Evolutionary conservation across 2,113 vertebrate species (phyloP).

Genomic region (Columba janthina): DNA sequence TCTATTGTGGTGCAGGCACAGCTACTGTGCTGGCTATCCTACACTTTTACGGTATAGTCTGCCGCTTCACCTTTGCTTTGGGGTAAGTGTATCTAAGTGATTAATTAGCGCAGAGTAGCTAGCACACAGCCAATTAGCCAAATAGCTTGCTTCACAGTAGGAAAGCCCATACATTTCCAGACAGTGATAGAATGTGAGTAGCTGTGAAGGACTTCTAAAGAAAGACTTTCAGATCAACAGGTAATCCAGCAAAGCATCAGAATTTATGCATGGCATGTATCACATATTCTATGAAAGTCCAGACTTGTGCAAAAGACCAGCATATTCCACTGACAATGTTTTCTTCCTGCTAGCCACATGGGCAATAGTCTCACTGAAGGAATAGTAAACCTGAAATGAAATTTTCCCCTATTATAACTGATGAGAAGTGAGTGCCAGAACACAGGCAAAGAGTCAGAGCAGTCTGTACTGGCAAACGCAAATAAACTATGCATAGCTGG

Average conservation of each 20-base stretch:
- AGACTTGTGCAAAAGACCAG: not conserved
- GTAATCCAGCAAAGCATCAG: not conserved
- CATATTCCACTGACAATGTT: not conserved
- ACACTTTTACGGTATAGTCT: not conserved
- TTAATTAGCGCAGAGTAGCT: not conserved
- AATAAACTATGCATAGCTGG: not conserved
- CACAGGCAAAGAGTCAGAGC: not conserved
- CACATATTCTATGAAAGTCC: not conserved
- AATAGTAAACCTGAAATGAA: not conserved
- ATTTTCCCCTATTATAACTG: not conserved
- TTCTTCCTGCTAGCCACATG: not conserved
- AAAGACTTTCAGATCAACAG: not conserved
- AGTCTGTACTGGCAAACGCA: not conserved
- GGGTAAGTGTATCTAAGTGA: fast-evolving
- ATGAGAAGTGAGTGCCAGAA: not conserved
- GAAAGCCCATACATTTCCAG: not conserved
- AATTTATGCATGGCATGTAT: fast-evolving
- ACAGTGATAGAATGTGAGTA: not conserved
- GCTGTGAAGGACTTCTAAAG: not conserved
- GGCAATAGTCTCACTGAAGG: not conserved
- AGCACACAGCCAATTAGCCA: not conserved
- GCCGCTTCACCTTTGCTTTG: not conserved
- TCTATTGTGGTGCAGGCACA: not conserved
- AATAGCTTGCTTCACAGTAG: not conserved
- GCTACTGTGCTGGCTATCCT: not conserved